Evolutionary conservation across 2,888 invertebrate species (phyloP), one percentile per base, ranked within the genome.

Genomic region (Thera obeliscata): DNA sequence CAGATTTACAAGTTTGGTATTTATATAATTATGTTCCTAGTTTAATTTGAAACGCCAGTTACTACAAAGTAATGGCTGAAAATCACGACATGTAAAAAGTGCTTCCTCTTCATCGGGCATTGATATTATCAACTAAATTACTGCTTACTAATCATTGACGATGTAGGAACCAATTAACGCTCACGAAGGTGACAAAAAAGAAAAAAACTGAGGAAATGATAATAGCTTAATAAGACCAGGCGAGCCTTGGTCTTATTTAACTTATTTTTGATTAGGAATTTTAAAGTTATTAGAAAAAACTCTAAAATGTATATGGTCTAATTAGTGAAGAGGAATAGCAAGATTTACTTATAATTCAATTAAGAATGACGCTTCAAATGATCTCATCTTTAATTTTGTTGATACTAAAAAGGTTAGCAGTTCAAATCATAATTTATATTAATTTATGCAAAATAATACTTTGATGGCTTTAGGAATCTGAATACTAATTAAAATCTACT

Each of bases 121-220:
- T 12, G 54, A 54, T 59, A 46, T 46, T 46, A 66, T 63, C 61
- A 57, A 60, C 57, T n/a, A 69, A 66, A 69, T 66, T 63, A 55
- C 63, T 36, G 52, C 56, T 65, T 52, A 55, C 50, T 12, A 58
- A 60, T 66, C 66, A 58, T 55, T 56, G 63, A 66, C 62, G 60
- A 46, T 56, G 52, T 43, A 66, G 62, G 69, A 69, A 69, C 66
- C 54, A 57, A 69, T 69, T 66, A 66, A 7, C 54, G 9, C 12
- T 63, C 69, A 69, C 69, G 69, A 62, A 69, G 50, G 65, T 63
- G 62, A 9, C 36, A 56, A 46, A 38, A 56, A 52, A 9, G 35
- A 33, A 58, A 62, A 22, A 49, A 58, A 55, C 38, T 55, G 60
- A 56, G 60, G 64, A 63, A 64, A 56, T 56, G 22, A 38, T 6